A percentile compares a stretch with the other conserved stretches of the same genome.
Evolutionary conservation across 2,113 vertebrate species (phyloP).

Genomic region (Lutjanus erythropterus): DNA sequence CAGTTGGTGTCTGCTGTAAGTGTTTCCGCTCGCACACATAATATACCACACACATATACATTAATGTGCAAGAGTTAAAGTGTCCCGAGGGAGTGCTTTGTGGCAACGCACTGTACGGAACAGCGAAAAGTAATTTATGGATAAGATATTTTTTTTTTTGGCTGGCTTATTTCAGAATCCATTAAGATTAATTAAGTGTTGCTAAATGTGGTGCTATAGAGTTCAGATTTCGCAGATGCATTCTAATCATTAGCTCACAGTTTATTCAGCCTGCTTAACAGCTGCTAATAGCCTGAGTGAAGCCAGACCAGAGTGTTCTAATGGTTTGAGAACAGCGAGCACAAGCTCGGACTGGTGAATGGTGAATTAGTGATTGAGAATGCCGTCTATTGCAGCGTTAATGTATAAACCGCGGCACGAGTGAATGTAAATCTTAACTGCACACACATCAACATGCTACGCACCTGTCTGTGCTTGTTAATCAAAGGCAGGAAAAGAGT

Average conservation of each 20-base stretch:
- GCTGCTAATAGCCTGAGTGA: slow-evolving; percentile 77
- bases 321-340: slow-evolving; percentile 64
- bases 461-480: slow-evolving; percentile 69
- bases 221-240: slow-evolving; percentile 78
- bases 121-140: slow-evolving; percentile 77
- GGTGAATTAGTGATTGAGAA: slow-evolving; percentile 61
- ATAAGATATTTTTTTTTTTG: slow-evolving; percentile 77
- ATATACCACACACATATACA: slow-evolving; percentile 33
- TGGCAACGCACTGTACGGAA: slow-evolving; percentile 55
- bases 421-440: slow-evolving; percentile 55
- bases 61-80: slow-evolving; percentile 57
- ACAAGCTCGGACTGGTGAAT: slow-evolving; percentile 22
- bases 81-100: slow-evolving; percentile 59
- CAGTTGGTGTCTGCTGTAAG: slow-evolving; percentile 7
- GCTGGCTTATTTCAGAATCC: slow-evolving; percentile 82
- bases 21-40: slow-evolving; percentile 19
- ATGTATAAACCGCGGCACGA: slow-evolving; percentile 47
- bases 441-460: slow-evolving; percentile 19
- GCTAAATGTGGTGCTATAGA: slow-evolving; percentile 73
- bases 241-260: slow-evolving; percentile 76
- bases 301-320: slow-evolving; percentile 66
- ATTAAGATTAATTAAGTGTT: slow-evolving; percentile 85
- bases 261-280: slow-evolving; percentile 68
- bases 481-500: slow-evolving; percentile 57
- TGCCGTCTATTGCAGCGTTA: slow-evolving; percentile 33